Evolutionary conservation across 2,113 vertebrate species (phyloP).

Genomic region (Electrona antarctica): DNA sequence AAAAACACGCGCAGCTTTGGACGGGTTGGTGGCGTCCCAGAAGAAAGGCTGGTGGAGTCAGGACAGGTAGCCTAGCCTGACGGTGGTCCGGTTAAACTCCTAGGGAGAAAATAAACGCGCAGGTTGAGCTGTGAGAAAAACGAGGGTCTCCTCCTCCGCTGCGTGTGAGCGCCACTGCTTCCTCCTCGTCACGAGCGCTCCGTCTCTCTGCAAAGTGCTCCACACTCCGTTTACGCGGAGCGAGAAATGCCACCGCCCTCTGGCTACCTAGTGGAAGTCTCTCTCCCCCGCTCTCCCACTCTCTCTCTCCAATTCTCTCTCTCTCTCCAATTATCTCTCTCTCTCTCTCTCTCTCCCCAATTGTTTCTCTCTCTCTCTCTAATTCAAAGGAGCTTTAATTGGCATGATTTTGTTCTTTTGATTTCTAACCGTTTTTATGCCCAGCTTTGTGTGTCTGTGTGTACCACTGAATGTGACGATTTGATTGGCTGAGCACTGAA

Average conservation of each 20-base stretch:
- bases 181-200: constrained; percentile 48
- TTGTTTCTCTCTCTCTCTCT: neutral
- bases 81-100: too few species aligned
- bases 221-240: constrained; percentile 63
- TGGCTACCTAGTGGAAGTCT: constrained; percentile 50
- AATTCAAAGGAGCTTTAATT: too few species aligned
- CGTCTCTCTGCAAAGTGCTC: constrained; percentile 38
- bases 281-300: neutral
- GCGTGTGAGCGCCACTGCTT: constrained; percentile 52
- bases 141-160: constrained; percentile 54
- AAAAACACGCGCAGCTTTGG: too few species aligned
- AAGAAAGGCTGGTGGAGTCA: too few species aligned
- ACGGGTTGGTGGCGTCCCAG: too few species aligned
- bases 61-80: too few species aligned
- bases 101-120: constrained; percentile 11
- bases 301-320: constrained; percentile 22
- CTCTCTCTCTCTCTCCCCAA: neutral
- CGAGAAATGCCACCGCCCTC: constrained; percentile 78
- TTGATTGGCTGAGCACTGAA: too few species aligned
- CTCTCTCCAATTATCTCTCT: neutral
- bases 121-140: constrained; percentile 33
- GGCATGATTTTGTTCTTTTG: too few species aligned
- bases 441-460: too few species aligned
- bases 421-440: too few species aligned
- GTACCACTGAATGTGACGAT: too few species aligned